Evolutionary conservation across 2,888 invertebrate species (phyloP).

Genomic region (Malacosoma neustria): DNA sequence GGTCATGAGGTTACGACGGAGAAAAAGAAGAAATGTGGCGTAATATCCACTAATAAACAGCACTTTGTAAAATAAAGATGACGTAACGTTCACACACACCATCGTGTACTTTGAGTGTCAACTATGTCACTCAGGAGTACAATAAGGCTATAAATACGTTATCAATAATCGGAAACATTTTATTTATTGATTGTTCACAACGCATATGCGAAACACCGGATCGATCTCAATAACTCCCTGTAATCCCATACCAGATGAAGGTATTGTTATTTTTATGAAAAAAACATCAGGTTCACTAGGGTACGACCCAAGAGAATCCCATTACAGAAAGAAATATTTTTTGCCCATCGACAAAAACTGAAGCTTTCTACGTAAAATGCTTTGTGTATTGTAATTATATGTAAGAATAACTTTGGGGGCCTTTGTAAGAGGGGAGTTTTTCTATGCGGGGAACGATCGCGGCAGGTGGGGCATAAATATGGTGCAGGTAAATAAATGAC

Average conservation of each 20-base stretch:
- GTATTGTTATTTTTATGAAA: slow-evolving; percentile 60
- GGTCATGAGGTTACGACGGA: no score
- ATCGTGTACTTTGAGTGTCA: not conserved
- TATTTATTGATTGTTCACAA: slow-evolving; percentile 1
- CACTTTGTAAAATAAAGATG: no score
- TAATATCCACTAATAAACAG: no score
- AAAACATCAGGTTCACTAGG: slow-evolving; percentile 38
- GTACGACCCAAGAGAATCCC: slow-evolving; percentile 36
- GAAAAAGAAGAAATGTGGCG: no score
- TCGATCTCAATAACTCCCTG: slow-evolving; percentile 15
- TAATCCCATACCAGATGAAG: slow-evolving; percentile 16
- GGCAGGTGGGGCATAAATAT: slow-evolving; percentile 67
- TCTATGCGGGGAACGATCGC: slow-evolving; percentile 65
- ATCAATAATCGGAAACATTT: not conserved
- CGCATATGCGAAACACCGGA: slow-evolving; percentile 20
- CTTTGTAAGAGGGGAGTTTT: slow-evolving; percentile 68
- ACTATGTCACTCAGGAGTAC: not conserved
- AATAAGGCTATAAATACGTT: not conserved
- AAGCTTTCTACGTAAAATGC: slow-evolving; percentile 50
- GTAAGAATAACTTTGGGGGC: slow-evolving; percentile 68
- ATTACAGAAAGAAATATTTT: slow-evolving; percentile 52
- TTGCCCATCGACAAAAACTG: slow-evolving; percentile 44
- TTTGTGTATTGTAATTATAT: slow-evolving; percentile 65
- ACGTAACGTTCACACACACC: no score
- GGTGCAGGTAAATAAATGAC: slow-evolving; percentile 48